Evolutionary conservation across 2,888 invertebrate species (phyloP).

Genomic region (Sarcophaga carnaria): DNA sequence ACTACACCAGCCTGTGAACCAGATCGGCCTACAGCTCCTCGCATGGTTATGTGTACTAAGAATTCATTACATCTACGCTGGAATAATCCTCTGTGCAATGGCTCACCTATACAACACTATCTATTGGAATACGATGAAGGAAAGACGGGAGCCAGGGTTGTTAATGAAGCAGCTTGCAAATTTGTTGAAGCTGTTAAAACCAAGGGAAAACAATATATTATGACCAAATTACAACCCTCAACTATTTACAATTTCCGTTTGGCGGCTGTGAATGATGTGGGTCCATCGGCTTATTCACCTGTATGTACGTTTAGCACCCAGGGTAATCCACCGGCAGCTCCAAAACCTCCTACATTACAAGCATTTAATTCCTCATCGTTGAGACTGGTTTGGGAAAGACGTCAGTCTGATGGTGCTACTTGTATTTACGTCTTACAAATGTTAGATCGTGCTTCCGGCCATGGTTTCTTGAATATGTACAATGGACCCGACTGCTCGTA

Average conservation of each 20-base stretch:
- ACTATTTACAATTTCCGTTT: constrained; percentile 92
- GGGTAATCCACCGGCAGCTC: constrained; percentile 90
- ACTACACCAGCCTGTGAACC: constrained; percentile 92
- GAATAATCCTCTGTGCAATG: constrained; percentile 90
- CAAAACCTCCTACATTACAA: constrained; percentile 88
- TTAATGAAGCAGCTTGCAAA: constrained; percentile 51
- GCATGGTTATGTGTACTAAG: constrained; percentile 87
- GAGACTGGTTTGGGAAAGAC: constrained; percentile 88
- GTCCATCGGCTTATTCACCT: constrained; percentile 88
- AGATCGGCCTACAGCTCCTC: constrained; percentile 89
- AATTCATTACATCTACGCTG: constrained; percentile 88
- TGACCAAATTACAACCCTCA: constrained; percentile 89
- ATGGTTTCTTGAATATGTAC: constrained; percentile 91
- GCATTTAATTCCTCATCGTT: constrained; percentile 86
- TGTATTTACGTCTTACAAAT: constrained; percentile 88
- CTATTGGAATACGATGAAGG: constrained; percentile 90
- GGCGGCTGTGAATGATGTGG: constrained; percentile 91
- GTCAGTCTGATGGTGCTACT: constrained; percentile 88
- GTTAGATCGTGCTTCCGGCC: constrained; percentile 86
- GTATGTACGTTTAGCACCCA: constrained; percentile 88
- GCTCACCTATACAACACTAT: constrained; percentile 89
- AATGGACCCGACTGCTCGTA: constrained; percentile 88
- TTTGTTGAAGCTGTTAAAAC: constrained; percentile 89
- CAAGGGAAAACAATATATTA: constrained; percentile 88
- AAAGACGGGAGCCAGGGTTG: constrained; percentile 82